phyloP scores from a whole-genome alignment of 2,888 invertebrate species.

The Drosophila koepferae region DNA sequence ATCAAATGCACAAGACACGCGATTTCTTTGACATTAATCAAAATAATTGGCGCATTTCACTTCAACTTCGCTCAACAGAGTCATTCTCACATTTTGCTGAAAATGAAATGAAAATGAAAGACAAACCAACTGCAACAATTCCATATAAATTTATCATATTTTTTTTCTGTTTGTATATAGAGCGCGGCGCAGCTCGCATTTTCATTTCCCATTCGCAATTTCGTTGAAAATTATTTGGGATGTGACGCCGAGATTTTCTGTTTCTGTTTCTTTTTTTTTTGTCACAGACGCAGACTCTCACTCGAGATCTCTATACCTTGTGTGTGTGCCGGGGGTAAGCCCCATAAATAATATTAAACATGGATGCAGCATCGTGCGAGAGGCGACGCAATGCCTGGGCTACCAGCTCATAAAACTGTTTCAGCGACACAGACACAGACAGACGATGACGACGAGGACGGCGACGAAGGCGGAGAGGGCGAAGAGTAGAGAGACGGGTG shows the following conservation, averaged over 20 bases:
- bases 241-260: slow-evolving; percentile 72
- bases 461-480: not conserved
- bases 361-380: slow-evolving; percentile 65
- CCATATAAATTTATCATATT: slow-evolving; percentile 82
- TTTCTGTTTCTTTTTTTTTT: slow-evolving; percentile 45
- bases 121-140: slow-evolving; percentile 64
- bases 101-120: slow-evolving; percentile 28
- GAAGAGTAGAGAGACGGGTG: not conserved
- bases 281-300: slow-evolving; percentile 53
- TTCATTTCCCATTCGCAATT: slow-evolving; percentile 60
- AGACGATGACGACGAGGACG: not conserved
- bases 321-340: slow-evolving; percentile 45
- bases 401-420: slow-evolving; percentile 26
- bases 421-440: slow-evolving; percentile 14
- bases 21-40: slow-evolving; percentile 80
- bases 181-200: slow-evolving; percentile 23
- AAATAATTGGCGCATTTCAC: slow-evolving; percentile 80
- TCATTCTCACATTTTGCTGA: slow-evolving; percentile 69
- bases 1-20: slow-evolving; percentile 77
- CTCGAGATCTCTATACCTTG: slow-evolving; percentile 44
- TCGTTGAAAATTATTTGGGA: slow-evolving; percentile 82
- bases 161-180: slow-evolving; percentile 26
- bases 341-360: slow-evolving; percentile 80
- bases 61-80: slow-evolving; percentile 72
- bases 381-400: slow-evolving; percentile 22